Percentiles rank a stretch among this genome's conserved stretches.
Evolutionary conservation across 2,797 vertebrate genomes (phyloP).

Genomic region (Sebastes hubbsi): DNA sequence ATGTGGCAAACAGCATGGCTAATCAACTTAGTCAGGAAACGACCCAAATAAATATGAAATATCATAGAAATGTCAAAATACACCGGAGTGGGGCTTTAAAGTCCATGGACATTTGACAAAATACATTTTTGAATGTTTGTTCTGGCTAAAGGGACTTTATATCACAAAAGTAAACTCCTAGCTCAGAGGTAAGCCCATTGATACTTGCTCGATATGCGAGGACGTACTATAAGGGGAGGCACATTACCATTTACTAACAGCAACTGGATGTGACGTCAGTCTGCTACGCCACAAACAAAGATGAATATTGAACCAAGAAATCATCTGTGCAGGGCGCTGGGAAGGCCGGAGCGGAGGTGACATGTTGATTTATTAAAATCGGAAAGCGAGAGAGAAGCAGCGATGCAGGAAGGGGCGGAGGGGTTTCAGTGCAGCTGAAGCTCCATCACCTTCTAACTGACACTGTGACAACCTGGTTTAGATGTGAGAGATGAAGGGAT

Average conservation of each 20-base stretch:
- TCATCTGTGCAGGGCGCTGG: neutral
- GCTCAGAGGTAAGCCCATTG: neutral
- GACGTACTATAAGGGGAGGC: neutral
- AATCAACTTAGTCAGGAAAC: too few relatives aligned
- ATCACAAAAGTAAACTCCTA: neutral
- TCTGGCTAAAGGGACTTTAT: neutral
- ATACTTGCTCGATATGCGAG: too few relatives aligned
- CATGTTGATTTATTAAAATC: slow-evolving; percentile 52
- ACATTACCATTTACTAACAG: slow-evolving; percentile 11
- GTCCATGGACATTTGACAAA: neutral
- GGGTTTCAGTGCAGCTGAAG: slow-evolving; percentile 24
- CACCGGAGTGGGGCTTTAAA: neutral
- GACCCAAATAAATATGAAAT: too few relatives aligned
- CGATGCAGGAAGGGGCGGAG: neutral
- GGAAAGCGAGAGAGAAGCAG: neutral
- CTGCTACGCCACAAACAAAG: slow-evolving; percentile 30
- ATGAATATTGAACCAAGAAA: slow-evolving; percentile 35
- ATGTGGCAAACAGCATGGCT: too few relatives aligned
- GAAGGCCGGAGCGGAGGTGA: slow-evolving; percentile 4
- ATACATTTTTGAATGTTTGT: neutral
- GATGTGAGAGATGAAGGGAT: slow-evolving; percentile 16
- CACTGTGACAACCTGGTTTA: slow-evolving; percentile 53
- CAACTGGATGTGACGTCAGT: neutral
- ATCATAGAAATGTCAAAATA: too few relatives aligned
- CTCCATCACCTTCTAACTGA: slow-evolving; percentile 45